Percentiles rank a stretch among this genome's conserved stretches.
These are phyloP conservation scores for Charaxes varanes DNA, from an alignment of 1,140 invertebrate genomes.

Conservation along the genomic window DNA sequence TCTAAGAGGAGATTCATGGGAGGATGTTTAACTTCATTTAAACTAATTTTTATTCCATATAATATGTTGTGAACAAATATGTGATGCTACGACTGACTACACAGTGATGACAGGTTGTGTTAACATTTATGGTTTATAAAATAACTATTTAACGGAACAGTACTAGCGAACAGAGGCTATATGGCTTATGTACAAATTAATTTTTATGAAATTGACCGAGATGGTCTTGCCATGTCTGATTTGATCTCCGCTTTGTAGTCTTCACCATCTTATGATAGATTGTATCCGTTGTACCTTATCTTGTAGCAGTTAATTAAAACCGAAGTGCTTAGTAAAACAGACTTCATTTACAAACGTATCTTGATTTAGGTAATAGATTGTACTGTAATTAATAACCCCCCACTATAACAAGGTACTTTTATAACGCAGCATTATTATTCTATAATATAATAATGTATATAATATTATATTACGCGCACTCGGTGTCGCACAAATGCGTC, in stretches of 20 bases:
- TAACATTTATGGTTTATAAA: slow-evolving; percentile 22
- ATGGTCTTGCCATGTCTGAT: slow-evolving; percentile 58
- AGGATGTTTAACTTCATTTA: no score
- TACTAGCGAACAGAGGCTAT: slow-evolving; percentile 50
- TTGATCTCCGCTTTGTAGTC: slow-evolving; percentile 66
- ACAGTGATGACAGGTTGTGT: slow-evolving; percentile 35
- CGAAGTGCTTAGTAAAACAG: slow-evolving; percentile 3
- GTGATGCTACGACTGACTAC: slow-evolving; percentile 27
- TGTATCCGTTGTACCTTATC: slow-evolving; percentile 17
- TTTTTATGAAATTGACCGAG: slow-evolving; percentile 40
- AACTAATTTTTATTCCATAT: slow-evolving; percentile 7
- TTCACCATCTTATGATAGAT: slow-evolving; percentile 36
- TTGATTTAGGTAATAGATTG: no score
- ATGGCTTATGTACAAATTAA: slow-evolving; percentile 52
- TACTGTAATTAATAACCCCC: no score
- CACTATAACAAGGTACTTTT: no score
- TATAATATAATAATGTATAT: no score
- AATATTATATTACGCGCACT: no score
- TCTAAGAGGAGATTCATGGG: no score
- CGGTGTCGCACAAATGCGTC: no score
- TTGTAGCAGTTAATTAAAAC: slow-evolving; percentile 29
- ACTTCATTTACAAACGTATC: no score
- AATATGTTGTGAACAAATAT: slow-evolving; percentile 28
- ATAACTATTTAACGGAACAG: slow-evolving; percentile 43
- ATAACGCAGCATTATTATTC: no score